Conservation (phyloP, 2,888 invertebrate species). For the Dioctria rufipes region DNA sequence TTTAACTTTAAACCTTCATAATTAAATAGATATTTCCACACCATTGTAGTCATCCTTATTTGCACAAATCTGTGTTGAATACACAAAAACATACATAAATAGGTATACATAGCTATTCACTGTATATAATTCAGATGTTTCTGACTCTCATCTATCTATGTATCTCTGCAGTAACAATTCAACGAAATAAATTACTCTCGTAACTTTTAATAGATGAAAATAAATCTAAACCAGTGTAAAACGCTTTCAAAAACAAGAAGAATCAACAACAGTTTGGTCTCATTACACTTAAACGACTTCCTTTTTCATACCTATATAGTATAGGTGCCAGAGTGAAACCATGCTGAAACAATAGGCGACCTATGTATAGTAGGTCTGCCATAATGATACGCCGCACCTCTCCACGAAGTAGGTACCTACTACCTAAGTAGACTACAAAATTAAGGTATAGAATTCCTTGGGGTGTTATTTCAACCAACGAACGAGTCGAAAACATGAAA, state of each 20-base stretch:
- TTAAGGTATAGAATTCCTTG: neutral
- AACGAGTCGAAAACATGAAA: neutral
- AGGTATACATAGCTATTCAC: too few relatives aligned
- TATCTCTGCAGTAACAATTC: too few relatives aligned
- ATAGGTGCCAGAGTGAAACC: neutral
- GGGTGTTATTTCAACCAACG: neutral
- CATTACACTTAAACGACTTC: conserved; percentile 3
- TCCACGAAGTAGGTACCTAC: too few relatives aligned
- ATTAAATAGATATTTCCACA: too few relatives aligned
- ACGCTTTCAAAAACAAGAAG: neutral
- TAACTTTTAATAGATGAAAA: neutral
- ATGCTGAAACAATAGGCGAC: neutral
- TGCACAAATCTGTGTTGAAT: too few relatives aligned
- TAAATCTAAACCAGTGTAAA: neutral
- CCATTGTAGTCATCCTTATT: too few relatives aligned
- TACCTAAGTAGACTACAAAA: too few relatives aligned
- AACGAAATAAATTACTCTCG: neutral
- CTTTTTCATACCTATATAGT: neutral
- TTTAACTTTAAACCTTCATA: too few relatives aligned
- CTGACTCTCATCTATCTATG: too few relatives aligned
- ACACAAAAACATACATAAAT: too few relatives aligned
- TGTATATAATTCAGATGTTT: too few relatives aligned
- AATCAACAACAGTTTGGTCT: conserved; percentile 2
- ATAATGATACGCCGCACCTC: too few relatives aligned
- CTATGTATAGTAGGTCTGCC: neutral